phyloP scores from a whole-genome alignment of 2,113 vertebrate genomes.

The Catharus minimus region DNA sequence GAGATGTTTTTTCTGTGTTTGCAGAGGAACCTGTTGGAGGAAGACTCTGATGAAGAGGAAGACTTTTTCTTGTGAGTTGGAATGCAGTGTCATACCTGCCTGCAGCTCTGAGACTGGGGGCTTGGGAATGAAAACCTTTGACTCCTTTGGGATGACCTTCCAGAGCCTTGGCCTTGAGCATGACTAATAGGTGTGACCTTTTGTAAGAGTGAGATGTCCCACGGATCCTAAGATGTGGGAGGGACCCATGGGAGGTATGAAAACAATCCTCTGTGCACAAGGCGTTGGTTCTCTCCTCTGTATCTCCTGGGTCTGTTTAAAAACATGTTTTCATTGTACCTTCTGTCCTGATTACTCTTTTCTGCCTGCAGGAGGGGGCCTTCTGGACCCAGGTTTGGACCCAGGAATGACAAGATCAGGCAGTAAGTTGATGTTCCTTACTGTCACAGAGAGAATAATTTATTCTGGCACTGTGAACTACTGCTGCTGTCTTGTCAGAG shows the following conservation, averaged over 20 bases:
- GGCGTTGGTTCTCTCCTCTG: background rate
- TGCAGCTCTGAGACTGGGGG: background rate
- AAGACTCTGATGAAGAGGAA: constrained; percentile 97
- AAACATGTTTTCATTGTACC: background rate
- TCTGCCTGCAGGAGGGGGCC: constrained; percentile 88
- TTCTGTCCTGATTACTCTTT: background rate
- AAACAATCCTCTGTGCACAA: background rate
- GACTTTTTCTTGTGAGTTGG: constrained; percentile 96
- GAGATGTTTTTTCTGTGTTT: background rate
- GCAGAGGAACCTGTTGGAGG: constrained; percentile 96
- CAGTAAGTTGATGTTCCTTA: constrained; percentile 83
- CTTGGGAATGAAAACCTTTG: background rate
- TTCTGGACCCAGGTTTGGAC: constrained; percentile 91
- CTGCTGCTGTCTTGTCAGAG: background rate
- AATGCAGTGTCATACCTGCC: background rate
- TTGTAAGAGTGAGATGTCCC: background rate
- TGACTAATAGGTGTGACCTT: background rate
- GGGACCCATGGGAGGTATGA: background rate
- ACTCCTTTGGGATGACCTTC: background rate
- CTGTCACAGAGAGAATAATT: background rate
- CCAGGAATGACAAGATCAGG: constrained; percentile 94
- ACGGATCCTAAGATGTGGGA: rapidly evolving
- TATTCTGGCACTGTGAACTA: background rate
- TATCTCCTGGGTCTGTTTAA: background rate
- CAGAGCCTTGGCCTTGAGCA: background rate